Conservation (phyloP, 2,888 invertebrate species). For the Yponomeuta evonymella region DNA sequence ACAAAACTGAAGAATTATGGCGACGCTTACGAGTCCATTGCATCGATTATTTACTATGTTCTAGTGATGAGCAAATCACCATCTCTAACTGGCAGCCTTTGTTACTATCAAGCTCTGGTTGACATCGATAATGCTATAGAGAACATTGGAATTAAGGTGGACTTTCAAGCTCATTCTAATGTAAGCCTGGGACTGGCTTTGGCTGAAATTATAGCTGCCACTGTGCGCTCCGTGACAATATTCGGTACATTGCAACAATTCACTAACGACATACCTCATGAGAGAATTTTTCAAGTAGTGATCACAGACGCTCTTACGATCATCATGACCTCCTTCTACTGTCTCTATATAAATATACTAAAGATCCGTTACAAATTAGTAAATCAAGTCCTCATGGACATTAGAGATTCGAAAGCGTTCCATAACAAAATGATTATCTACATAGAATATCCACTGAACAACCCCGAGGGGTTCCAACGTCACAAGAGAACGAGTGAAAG, state of each 20-base stretch:
- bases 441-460: constrained; percentile 28
- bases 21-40: constrained; percentile 43
- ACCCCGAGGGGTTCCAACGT: constrained; percentile 29
- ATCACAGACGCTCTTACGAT: constrained; percentile 39
- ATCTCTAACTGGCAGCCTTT: not conserved
- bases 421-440: constrained; percentile 37
- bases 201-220: constrained; percentile 31
- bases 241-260: constrained; percentile 36
- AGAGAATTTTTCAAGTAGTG: constrained; percentile 44
- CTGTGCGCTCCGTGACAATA: constrained; percentile 36
- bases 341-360: constrained; percentile 35
- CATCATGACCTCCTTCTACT: constrained; percentile 38
- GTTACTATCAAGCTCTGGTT: constrained; percentile 29
- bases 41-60: constrained; percentile 34
- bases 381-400: constrained; percentile 40
- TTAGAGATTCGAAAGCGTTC: constrained; percentile 35
- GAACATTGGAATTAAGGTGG: constrained; percentile 35
- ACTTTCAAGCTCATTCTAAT: constrained; percentile 35
- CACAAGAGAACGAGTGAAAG: constrained; percentile 41
- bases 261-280: constrained; percentile 33
- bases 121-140: constrained; percentile 41
- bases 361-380: constrained; percentile 40
- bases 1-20: constrained; percentile 52
- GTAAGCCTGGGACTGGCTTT: constrained; percentile 29
- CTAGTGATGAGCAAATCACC: constrained; percentile 15